Evolutionary conservation across 30 jellyfish, hydroid and myxozoan genomes (phyloP), one percentile per base, ranked within the genome.

Genomic region (Catostylus mosaicus): DNA sequence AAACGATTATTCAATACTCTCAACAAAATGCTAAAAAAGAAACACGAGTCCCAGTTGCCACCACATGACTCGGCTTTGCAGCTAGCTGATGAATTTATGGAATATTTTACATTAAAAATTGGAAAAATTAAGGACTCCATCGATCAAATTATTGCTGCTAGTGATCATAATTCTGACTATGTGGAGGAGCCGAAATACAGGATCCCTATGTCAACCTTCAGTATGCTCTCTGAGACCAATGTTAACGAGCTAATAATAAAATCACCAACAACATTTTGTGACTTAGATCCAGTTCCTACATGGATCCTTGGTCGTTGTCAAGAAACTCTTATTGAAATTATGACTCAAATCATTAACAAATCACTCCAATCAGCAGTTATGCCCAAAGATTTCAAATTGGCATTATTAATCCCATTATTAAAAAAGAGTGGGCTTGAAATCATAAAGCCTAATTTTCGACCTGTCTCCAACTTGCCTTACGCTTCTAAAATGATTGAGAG

Each of bases 401-500:
- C 82, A 3, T 27, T 3, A 16, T 4, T 63, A 29, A 59, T 46
- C 63, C 89, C 89, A 38, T 14, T 62, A 37, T 37, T 78, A n/a
- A 78, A 75, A 57, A 78, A 78, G 82, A n/a, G 22, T 78, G 80
- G 82, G 40, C 89, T 78, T 78, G 84, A 78, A 59, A 23, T 63
- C 34, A 38, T 38, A 27, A 78, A 78, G 80, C 65, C 89, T 45
- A 78, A 78, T 59, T 78, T 78, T 54, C 83, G 89, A 36, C 89
- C 89, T n/a, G 82, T 78, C 69, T 78, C 83, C 48, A 78, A 78
- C 82, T 62, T 78, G 67, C 89, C 84, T 47, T 48, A 48, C 38
- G 89, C 82, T 35, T 78, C 89, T 62, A 78, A 78, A 57, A 78
- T 59, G 70, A 78, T 78, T 78, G 89, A 60, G 62, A 78, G 69